Evolutionary conservation across 2,888 invertebrate species (phyloP), one percentile per base, ranked within the genome.

Genomic region (Papilio gigon): DNA sequence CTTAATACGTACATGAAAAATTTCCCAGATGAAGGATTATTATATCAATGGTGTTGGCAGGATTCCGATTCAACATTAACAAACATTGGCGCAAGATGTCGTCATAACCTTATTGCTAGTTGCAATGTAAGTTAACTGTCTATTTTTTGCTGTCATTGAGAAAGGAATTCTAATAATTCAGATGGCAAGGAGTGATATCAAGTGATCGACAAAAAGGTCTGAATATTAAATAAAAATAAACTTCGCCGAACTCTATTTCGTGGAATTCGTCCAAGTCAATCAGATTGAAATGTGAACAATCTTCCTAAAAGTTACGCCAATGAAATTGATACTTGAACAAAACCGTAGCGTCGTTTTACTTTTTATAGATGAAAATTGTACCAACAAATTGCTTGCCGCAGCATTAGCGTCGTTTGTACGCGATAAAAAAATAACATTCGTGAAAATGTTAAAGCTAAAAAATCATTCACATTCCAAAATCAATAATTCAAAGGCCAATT

Each of bases 401-500:
- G 27, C 27, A 12, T 53, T 6, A 53, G 14, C 53, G 27, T 53
- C 25, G 27, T 25, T 53, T 53, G 53, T 53, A 14, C 53, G 8
- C 27, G 27, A 27, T 53, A 53, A 53, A 25, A 50, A 27, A 25
- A 44, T 22, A 40, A 44, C 44, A 44, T 27, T 50, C 20, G 0
- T 50, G n/a, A n/a, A 53, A 53, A 53, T 27, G 27, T 53, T 53
- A 53, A 53, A 53, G 9, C 17, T n/a, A 60, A 61, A 47, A 44
- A 65, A 56, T 53, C 11, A 30, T 53, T 64, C 14, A 40, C 27
- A 65, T 40, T n/a, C 56, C 37, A 14, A 56, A 56, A 65, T 42
- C 30, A 40, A 65, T 65, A 65, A 42, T 65, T 65, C 61, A 71
- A 61, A 67, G 65, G 68, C 62, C 65, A 56, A 53, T 67, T 56